Evolutionary conservation across 2,797 vertebrate genomes (phyloP).

Genomic region (Hemitrygon akajei): DNA sequence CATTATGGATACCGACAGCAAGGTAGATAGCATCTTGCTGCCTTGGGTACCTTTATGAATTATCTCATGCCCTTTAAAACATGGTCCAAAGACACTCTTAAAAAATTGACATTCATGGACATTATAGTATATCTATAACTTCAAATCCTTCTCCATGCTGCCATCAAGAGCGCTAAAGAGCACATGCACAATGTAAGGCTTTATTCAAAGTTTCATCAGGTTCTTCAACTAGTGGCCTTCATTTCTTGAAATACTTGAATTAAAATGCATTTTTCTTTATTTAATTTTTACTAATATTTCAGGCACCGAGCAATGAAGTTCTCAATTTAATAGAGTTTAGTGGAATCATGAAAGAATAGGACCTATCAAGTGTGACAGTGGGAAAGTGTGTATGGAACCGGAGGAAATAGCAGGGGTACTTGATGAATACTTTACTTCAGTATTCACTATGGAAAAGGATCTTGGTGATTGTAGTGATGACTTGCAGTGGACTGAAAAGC

Average conservation of each 20-base stretch:
- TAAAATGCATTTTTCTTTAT: not conserved
- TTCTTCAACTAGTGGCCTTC: not conserved
- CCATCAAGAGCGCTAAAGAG: constrained; percentile 16
- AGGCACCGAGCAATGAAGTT: not conserved
- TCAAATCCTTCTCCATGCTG: not conserved
- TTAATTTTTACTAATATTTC: not conserved
- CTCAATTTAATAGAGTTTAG: not conserved
- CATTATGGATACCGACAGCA: not conserved
- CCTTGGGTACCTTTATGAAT: not conserved
- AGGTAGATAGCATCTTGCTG: not conserved
- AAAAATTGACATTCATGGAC: not conserved
- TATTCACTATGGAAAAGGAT: too few relatives aligned
- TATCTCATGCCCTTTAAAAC: not conserved
- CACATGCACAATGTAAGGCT: not conserved
- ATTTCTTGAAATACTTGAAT: not conserved
- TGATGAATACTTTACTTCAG: too few relatives aligned
- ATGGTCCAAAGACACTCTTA: constrained; percentile 7
- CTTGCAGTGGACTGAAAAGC: too few relatives aligned
- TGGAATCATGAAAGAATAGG: too few relatives aligned
- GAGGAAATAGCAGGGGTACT: too few relatives aligned
- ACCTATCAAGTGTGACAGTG: too few relatives aligned
- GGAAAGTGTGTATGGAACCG: too few relatives aligned
- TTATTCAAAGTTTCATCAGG: not conserved
- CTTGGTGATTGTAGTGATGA: too few relatives aligned
- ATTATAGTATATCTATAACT: not conserved